Evolutionary conservation across 2,113 vertebrate species (phyloP).

Genomic region (Pelecanus crispus): DNA sequence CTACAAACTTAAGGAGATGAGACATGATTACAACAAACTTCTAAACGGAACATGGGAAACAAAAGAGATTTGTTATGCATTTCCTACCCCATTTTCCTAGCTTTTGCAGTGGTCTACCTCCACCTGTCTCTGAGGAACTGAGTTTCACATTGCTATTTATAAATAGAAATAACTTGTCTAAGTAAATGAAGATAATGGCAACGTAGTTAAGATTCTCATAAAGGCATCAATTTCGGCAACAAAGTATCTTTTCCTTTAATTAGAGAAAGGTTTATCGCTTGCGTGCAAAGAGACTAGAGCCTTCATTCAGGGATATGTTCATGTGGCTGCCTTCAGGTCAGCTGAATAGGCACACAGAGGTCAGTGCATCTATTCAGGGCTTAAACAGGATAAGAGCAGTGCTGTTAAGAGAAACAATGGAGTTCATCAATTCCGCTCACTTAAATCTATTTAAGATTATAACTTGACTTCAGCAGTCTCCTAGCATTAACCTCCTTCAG

Average conservation of each 20-base stretch:
- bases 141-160: background rate
- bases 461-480: background rate
- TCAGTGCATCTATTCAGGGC: background rate
- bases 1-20: background rate
- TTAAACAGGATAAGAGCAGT: background rate
- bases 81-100: background rate
- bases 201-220: background rate
- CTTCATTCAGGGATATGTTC: background rate
- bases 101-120: background rate
- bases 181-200: background rate
- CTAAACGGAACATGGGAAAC: background rate
- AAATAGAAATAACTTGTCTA: background rate
- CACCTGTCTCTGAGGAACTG: background rate
- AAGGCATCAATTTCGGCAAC: background rate
- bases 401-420: background rate
- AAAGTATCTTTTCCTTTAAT: background rate
- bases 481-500: background rate
- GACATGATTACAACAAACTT: background rate
- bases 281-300: background rate
- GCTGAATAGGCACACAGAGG: background rate
- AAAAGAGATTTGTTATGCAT: rapidly evolving
- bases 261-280: background rate
- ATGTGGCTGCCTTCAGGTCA: background rate
- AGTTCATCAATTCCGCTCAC: background rate
- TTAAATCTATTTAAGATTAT: background rate